Evolutionary conservation across 2,888 invertebrate species (phyloP).

Genomic region (Platynereis dumerilii): DNA sequence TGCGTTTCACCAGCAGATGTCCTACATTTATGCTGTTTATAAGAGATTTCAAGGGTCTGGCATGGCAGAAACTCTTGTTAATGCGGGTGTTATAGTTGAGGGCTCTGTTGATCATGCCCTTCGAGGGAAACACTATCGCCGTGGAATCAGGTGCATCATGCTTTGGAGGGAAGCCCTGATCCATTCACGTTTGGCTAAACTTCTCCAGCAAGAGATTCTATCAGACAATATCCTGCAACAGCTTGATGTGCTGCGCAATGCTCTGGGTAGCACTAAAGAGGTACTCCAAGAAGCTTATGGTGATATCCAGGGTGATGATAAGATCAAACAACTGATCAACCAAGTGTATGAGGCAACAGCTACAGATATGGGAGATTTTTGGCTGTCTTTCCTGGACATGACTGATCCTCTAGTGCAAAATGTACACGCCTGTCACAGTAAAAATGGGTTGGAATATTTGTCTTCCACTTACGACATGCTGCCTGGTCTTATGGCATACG

Average conservation of each 20-base stretch:
- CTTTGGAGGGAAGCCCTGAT: constrained; percentile 19
- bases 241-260: constrained; percentile 3
- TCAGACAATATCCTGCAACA: not conserved
- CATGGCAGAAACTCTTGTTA: no score
- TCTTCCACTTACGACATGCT: no score
- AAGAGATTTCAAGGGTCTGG: no score
- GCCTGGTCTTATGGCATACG: no score
- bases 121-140: constrained; percentile 25
- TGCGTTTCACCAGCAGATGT: no score
- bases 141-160: constrained; percentile 16
- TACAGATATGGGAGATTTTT: constrained; percentile 13
- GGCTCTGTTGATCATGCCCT: constrained; percentile 27
- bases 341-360: no score
- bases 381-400: constrained; percentile 7
- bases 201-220: not conserved
- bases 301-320: constrained; percentile 5
- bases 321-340: constrained; percentile 3
- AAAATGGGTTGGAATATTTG: constrained; percentile 2
- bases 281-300: not conserved
- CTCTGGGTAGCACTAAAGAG: not conserved
- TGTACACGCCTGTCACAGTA: not conserved
- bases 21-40: no score
- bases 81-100: constrained; percentile 10
- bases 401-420: no score
- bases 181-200: not conserved